These are phyloP conservation scores for Pantherophis alleghaniensis DNA, from an alignment of 2,797 vertebrate genomes.

Conservation along the genomic window DNA sequence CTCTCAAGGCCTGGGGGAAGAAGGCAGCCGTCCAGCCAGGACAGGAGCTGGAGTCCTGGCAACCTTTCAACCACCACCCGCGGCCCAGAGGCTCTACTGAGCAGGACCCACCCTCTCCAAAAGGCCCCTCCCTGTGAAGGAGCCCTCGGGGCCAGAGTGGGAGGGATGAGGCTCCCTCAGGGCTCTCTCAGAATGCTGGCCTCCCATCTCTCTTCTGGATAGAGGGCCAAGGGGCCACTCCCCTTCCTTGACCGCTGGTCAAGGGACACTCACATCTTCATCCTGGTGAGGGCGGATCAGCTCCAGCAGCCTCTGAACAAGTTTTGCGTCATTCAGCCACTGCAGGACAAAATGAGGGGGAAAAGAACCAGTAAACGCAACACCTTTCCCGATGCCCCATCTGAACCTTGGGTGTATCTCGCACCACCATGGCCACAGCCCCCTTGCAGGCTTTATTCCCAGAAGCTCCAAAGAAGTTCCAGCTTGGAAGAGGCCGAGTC, in stretches of 20 bases:
- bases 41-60: not conserved
- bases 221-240: not conserved
- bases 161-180: not conserved
- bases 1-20: not conserved
- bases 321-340: slow-evolving; percentile 93
- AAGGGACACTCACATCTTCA: slow-evolving; percentile 83
- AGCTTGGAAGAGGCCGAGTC: not conserved
- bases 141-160: not conserved
- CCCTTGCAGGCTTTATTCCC: not conserved
- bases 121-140: not conserved
- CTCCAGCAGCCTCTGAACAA: slow-evolving; percentile 91
- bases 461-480: not conserved
- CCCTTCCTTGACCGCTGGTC: not conserved
- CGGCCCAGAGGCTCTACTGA: not conserved
- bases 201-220: not conserved
- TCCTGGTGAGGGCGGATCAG: slow-evolving; percentile 90
- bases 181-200: not conserved
- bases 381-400: not conserved
- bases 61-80: not conserved
- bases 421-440: not conserved
- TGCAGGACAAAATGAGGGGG: slow-evolving; percentile 50
- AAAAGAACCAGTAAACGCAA: not conserved
- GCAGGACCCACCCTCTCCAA: not conserved
- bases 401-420: not conserved
- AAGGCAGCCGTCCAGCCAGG: not conserved